These are phyloP conservation scores for Abrostola triplasia DNA, from an alignment of 2,888 invertebrate species.

Conservation along the genomic window DNA sequence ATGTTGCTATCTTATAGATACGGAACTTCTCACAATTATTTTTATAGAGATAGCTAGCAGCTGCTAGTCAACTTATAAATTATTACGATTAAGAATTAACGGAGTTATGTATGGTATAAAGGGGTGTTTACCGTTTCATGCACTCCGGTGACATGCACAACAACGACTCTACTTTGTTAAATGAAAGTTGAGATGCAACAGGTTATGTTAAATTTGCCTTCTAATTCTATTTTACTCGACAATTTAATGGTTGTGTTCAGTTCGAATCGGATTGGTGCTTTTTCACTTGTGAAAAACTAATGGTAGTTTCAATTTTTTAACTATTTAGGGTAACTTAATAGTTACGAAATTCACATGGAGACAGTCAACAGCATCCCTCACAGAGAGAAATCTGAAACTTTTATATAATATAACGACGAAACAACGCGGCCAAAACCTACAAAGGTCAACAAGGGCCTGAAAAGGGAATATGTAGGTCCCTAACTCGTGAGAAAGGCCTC, in stretches of 20 bases:
- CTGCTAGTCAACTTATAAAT: neutral
- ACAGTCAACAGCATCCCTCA: conserved; percentile 42
- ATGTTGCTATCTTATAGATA: conserved; percentile 23
- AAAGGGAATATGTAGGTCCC: conserved; percentile 84
- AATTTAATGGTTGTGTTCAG: too few species aligned
- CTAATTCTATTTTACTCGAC: too few species aligned
- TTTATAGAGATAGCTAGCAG: neutral
- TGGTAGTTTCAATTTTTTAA: neutral
- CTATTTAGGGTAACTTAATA: conserved; percentile 12
- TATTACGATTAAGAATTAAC: too few species aligned
- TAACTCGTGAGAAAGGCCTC: conserved; percentile 78
- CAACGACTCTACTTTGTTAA: too few species aligned
- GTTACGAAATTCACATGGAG: conserved; percentile 34
- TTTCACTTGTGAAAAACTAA: neutral
- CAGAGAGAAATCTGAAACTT: conserved; percentile 71
- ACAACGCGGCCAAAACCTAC: conserved; percentile 77
- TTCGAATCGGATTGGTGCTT: too few species aligned
- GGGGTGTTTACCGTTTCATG: too few species aligned
- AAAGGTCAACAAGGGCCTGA: conserved; percentile 81
- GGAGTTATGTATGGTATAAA: too few species aligned
- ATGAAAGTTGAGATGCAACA: too few species aligned
- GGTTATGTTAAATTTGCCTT: too few species aligned
- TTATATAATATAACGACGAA: conserved; percentile 70
- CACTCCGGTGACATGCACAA: too few species aligned
- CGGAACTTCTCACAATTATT: conserved; percentile 30